Conservation (phyloP, 2,797 vertebrate genomes). For the Melanotaenia trifasciata region DNA sequence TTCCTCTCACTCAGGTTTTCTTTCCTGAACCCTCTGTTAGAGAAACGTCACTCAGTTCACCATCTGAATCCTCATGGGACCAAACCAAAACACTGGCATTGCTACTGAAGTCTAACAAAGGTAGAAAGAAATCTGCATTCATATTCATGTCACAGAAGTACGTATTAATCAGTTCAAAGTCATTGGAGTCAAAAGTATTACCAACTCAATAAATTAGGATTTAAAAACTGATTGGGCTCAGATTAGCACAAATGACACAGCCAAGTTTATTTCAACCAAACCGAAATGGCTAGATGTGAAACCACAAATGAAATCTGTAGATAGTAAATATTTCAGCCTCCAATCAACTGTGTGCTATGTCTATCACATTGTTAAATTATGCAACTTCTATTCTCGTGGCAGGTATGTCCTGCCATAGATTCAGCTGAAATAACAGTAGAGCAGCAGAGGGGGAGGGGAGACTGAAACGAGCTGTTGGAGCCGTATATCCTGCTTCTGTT, state of each 20-base stretch:
- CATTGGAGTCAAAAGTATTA: neutral
- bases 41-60: slow-evolving; percentile 5
- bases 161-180: neutral
- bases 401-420: neutral
- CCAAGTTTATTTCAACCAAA: no score
- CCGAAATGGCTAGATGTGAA: no score
- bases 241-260: neutral
- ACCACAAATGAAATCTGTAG: no score
- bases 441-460: neutral
- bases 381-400: no score
- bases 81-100: neutral
- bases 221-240: neutral
- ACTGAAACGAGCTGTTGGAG: neutral
- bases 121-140: neutral
- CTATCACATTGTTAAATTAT: no score
- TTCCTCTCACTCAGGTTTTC: slow-evolving; percentile 18
- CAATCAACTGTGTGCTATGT: no score
- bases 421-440: neutral
- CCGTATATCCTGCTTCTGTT: no score
- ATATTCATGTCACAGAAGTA: neutral
- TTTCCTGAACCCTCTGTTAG: slow-evolving; percentile 16
- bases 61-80: neutral
- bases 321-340: no score
- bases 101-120: neutral
- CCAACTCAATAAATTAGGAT: neutral